These are phyloP conservation scores for Drosophila guanche DNA, from an alignment of 1,140 invertebrate genomes.

Conservation along the genomic window DNA sequence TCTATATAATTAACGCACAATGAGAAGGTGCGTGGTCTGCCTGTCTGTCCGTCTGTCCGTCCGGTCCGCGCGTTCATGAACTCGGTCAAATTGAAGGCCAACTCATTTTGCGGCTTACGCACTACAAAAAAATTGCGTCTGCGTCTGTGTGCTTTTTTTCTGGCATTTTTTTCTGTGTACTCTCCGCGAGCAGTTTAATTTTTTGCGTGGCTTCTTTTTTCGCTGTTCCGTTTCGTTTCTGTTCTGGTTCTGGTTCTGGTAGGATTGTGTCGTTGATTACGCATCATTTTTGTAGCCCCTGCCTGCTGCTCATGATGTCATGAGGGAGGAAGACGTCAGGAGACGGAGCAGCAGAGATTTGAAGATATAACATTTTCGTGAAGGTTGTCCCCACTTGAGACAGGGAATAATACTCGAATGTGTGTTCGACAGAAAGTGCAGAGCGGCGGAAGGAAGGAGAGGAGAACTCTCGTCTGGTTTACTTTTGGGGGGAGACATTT, in stretches of 20 bases:
- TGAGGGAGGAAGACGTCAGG: slow-evolving; percentile 23
- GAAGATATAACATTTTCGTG: background rate
- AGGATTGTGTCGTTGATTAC: slow-evolving; percentile 70
- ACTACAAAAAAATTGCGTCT: slow-evolving; percentile 61
- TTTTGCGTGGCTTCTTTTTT: slow-evolving; percentile 68
- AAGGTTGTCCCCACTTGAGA: slow-evolving; percentile 18
- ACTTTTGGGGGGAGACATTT: no score
- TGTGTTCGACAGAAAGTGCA: background rate
- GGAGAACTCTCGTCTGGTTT: no score
- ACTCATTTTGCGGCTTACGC: slow-evolving; percentile 76
- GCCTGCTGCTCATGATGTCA: slow-evolving; percentile 65
- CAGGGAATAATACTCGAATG: slow-evolving; percentile 2
- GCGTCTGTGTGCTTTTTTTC: slow-evolving; percentile 30
- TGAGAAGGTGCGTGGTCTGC: slow-evolving; percentile 68
- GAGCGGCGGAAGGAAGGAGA: no score
- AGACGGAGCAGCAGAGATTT: slow-evolving; percentile 8
- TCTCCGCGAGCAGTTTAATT: slow-evolving; percentile 65
- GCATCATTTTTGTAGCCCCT: slow-evolving; percentile 66
- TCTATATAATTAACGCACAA: slow-evolving; percentile 79
- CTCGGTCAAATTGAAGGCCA: slow-evolving; percentile 80
- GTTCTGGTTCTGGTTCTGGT: slow-evolving; percentile 44
- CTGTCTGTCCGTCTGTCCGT: slow-evolving; percentile 13
- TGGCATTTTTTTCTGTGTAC: slow-evolving; percentile 20
- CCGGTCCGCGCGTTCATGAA: slow-evolving; percentile 63
- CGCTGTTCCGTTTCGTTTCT: no score